Base-by-base conservation (phyloP, 2,797 vertebrate genomes). In the Danio aesculapii region DNA sequence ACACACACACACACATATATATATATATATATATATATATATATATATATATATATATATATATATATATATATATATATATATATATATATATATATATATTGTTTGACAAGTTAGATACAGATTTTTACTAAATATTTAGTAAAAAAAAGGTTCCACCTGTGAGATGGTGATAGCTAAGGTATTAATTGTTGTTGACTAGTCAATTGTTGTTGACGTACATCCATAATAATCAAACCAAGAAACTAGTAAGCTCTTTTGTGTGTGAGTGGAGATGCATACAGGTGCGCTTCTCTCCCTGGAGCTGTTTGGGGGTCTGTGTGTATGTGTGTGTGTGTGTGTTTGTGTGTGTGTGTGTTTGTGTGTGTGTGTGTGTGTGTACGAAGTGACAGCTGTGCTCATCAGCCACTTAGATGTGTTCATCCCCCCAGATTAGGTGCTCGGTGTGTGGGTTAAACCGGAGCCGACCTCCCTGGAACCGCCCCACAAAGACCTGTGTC, bases 241-340 rank as follows among this genome's bases (percentile, higher is more conserved):
- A 53, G 57, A 46, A 61, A 59, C 17, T 30, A 74, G 17, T 17
- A 85, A 30, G 88, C 89, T 91, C 86, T 92, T 84, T 92, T 94
- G 92, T 92, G 88, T 92, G 88, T 77, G 50, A 66, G 70, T 85
- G 77, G 81, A 21, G 82, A 85, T 88, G 87, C 91, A 92, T 93
- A 92, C 92, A 94, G 93, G 93, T 94, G 92, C 88, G 90, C 86
- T 86, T 92, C 90, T 90, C 92, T 89, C 91, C 88, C 85, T 63
- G 57, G 85, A 90, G 90, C 89, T 88, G 69, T 77, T 53, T 89
- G 75, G 83, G 84, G 5, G 49, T 16, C 12, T 2, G 81, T 86
- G 85, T 83, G 68, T 58, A 44, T 72, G 81, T 84, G 83, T 77
- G 52, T 73, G 68, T 80, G 85, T 83, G 68, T 58, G 52, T 72